These are phyloP conservation scores for Xenopus tropicalis DNA, from an alignment of 2,113 vertebrate genomes.

Conservation along the genomic window UCB_Xtro_10.0 CM004444.2:137933001-137933500, in stretches of 20 bases:
- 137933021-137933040: too few relatives aligned
- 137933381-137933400: conserved; percentile 85
- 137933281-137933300: too few relatives aligned
- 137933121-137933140: conserved; percentile 83
- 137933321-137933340: too few relatives aligned
- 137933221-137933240: not conserved
- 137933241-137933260: too few relatives aligned
- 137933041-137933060: too few relatives aligned
- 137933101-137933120: conserved; percentile 86
- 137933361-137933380: conserved; percentile 77
- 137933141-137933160: conserved; percentile 86
- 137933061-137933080: not conserved
- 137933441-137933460: conserved; percentile 66
- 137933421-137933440: conserved; percentile 83
- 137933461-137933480: not conserved
- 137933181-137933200: conserved; percentile 88
- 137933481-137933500: too few relatives aligned
- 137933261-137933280: not conserved
- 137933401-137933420: conserved; percentile 89
- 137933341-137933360: not conserved
- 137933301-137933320: too few relatives aligned
- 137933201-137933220: conserved; percentile 87
- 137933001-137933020: too few relatives aligned
- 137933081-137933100: conserved; percentile 64
- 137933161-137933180: conserved; percentile 80